Percentiles rank a stretch among this genome's conserved stretches.
Evolutionary conservation across 2,113 vertebrate species (phyloP).

Genomic region (Phylloscopus trochilus): DNA sequence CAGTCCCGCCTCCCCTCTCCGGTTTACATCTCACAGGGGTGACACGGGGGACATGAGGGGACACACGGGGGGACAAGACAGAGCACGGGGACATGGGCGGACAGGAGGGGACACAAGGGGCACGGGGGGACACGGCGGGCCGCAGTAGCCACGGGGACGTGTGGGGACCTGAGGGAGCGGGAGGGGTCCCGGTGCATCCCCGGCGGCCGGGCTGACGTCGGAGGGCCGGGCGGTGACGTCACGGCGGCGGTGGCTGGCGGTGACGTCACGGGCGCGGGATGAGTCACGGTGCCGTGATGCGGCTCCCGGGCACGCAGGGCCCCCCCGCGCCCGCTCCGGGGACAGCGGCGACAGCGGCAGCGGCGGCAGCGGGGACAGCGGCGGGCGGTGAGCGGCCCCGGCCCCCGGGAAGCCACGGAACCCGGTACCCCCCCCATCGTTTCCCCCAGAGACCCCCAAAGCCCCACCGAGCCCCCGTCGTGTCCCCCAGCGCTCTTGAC

Average conservation of each 20-base stretch:
- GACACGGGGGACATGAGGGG: neutral
- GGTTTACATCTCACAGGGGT: no score
- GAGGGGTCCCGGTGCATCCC: neutral
- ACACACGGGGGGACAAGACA: neutral
- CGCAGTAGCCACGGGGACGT: neutral
- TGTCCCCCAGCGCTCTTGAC: neutral
- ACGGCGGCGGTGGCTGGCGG: neutral
- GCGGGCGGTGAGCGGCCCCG: neutral
- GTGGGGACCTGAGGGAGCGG: no score
- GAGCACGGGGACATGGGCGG: neutral
- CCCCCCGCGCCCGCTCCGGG: neutral
- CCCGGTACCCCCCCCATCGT: neutral
- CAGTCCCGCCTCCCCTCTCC: neutral
- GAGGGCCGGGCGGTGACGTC: neutral
- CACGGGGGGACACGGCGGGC: no score
- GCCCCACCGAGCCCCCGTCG: neutral
- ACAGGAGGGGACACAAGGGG: no score
- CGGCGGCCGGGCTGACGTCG: neutral
- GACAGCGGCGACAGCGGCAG: neutral
- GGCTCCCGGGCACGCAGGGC: neutral
- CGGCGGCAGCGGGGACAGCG: neutral
- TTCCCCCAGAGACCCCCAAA: neutral
- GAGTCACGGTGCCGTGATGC: conserved; percentile 25
- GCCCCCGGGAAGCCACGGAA: neutral
- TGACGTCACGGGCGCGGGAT: neutral